Base-by-base conservation (phyloP, 2,888 invertebrate genomes). In the Neoaliturus tenellus region DNA sequence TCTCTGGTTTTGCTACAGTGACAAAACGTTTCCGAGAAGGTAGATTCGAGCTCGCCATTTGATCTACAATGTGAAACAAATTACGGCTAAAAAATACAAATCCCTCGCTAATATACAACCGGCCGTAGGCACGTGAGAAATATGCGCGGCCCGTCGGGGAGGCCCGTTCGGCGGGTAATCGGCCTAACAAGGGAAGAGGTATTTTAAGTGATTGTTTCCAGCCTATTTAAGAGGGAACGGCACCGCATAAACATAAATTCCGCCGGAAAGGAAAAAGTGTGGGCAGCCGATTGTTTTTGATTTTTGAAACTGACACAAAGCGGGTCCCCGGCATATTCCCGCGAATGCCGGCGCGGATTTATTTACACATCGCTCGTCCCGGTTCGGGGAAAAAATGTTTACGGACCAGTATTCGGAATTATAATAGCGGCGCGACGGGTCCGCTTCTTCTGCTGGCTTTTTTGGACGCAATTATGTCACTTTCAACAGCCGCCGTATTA, bases 221-320 rank as follows among this genome's bases (percentile, higher is more conserved):
- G 39, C 71, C 71, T 82, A 51, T 82, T 82, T 73, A 82, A 73
- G 82, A 55, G 39, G 73, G 82, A 39, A 73, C 82, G 39, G 69
- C 73, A 35, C 44, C 73, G 58, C 48, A 73, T 82, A 73, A 82
- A 82, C 82, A 82, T 82, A 73, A 82, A 82, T 82, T 82, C 82
- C 73, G 82, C 35, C 58, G 82, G 73, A 82, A 82, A 82, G 73
- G 82, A 82, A 82, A 82, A 82, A 82, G 82, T 82, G 82, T 82
- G 44, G 78, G 35, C 82, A 23, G 82, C 39, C 82, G 41, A 82
- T 82, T 82, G 82, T 82, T 82, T 81, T 48, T 69, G 82, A 67
- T 69, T 81, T 81, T 81, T 25, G 67, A 81, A 62, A 81, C 41
- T 25, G 28, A 2, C 82, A 39, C 73, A 71, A 82, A 82, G 71